Evolutionary conservation across 2,113 vertebrate genomes (phyloP).

Genomic region (Natator depressus): DNA sequence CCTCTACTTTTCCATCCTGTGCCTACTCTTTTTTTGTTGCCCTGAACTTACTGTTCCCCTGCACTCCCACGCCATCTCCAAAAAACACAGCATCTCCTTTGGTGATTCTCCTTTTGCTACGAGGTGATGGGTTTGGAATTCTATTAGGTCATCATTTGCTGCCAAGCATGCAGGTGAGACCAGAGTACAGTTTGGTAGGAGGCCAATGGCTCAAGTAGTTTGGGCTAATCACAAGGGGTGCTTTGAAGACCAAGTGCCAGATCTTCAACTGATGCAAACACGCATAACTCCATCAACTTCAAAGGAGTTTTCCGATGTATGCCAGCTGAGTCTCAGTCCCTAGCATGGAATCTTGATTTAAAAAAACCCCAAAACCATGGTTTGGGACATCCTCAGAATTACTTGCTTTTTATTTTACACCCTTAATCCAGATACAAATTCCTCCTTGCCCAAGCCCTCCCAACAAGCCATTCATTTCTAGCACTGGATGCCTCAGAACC

Average conservation of each 20-base stretch:
- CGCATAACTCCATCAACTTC: not conserved
- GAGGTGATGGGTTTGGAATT: not conserved
- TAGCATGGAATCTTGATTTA: not conserved
- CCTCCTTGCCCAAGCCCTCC: not conserved
- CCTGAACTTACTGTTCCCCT: not conserved
- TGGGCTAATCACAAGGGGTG: not conserved
- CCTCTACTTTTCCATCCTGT: not conserved
- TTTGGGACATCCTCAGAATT: not conserved
- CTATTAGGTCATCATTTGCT: constrained; percentile 22
- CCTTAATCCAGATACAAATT: not conserved
- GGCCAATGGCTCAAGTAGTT: not conserved
- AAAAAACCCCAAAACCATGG: not conserved
- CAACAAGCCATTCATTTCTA: not conserved
- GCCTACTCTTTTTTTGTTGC: not conserved
- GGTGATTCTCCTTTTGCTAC: not conserved
- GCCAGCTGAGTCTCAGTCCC: not conserved
- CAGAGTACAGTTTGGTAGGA: not conserved
- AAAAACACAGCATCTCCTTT: not conserved
- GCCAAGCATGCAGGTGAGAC: not conserved
- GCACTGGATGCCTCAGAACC: not conserved
- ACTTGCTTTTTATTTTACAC: not conserved
- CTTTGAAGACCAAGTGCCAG: not conserved
- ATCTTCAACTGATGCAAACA: not conserved
- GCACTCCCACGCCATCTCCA: not conserved
- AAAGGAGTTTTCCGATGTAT: not conserved